These are phyloP conservation scores for Pangasius macronema DNA, from an alignment of 2,797 vertebrate genomes.

Conservation along the genomic window DNA sequence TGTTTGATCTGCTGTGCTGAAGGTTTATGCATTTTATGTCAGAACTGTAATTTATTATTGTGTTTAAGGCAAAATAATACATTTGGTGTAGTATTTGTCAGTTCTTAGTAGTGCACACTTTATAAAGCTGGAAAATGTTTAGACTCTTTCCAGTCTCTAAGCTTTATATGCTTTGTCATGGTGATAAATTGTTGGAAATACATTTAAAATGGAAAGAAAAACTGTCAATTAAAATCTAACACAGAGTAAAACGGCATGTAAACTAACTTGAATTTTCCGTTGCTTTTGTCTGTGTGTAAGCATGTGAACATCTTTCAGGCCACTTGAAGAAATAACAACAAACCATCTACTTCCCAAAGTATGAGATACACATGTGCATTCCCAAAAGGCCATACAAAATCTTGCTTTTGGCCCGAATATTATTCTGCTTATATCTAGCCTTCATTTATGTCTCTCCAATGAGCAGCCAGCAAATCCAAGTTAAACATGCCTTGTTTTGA, in stretches of 20 bases:
- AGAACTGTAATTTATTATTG: neutral
- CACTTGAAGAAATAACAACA: conserved; percentile 9
- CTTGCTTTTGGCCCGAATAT: neutral
- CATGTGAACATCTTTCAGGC: conserved; percentile 18
- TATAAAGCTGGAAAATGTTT: neutral
- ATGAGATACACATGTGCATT: neutral
- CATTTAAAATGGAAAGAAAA: neutral
- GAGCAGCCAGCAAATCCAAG: neutral
- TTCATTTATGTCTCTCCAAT: neutral
- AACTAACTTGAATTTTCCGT: conserved; percentile 13
- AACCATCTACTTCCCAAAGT: neutral
- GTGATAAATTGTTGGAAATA: neutral
- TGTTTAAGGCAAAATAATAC: neutral
- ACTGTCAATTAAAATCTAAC: neutral
- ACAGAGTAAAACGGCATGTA: neutral
- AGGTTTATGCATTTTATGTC: neutral
- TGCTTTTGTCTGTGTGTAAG: conserved; percentile 4
- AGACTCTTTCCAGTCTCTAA: neutral
- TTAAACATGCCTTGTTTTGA: neutral
- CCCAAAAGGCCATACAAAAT: neutral
- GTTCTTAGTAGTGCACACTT: neutral
- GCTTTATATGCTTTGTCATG: too few species aligned
- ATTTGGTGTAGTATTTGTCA: neutral
- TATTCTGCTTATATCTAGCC: neutral
- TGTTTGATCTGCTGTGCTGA: neutral